Conservation (phyloP, 2,888 invertebrate species). For the Tenthredo mesomela region DNA sequence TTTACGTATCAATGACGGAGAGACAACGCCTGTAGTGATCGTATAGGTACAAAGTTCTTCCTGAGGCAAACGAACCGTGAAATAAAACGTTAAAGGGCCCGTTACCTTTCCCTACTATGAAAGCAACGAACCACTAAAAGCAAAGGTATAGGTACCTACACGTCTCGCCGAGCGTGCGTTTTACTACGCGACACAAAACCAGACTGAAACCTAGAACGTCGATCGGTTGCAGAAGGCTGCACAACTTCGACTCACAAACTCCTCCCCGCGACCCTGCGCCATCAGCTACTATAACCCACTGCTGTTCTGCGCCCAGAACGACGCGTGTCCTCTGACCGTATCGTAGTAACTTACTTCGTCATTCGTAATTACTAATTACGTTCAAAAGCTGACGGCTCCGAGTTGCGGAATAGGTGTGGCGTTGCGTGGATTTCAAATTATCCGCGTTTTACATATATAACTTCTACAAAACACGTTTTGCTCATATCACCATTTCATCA, state of each 20-base stretch:
- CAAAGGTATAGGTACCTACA: not conserved
- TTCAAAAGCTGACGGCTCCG: not conserved
- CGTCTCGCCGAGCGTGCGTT: conserved; percentile 22
- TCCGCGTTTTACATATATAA: not conserved
- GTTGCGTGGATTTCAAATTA: not conserved
- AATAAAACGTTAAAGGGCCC: conserved; percentile 31
- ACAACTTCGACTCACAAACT: conserved; percentile 32
- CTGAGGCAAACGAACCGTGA: not conserved
- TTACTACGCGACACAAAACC: conserved; percentile 41
- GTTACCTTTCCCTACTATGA: conserved; percentile 12
- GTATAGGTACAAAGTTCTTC: conserved; percentile 4
- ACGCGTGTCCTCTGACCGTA: conserved; percentile 25
- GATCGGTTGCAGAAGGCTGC: conserved; percentile 50
- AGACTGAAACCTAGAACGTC: conserved; percentile 44
- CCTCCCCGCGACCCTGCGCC: conserved; percentile 15
- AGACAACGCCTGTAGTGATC: not conserved
- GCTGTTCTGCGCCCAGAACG: conserved; percentile 14
- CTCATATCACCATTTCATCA: not conserved
- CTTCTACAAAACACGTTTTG: not conserved
- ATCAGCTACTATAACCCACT: not conserved
- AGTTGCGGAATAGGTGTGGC: conserved; percentile 31
- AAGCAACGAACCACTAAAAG: conserved; percentile 4
- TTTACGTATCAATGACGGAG: not conserved
- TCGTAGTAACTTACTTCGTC: conserved; percentile 27
- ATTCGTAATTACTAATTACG: conserved; percentile 38